These are phyloP conservation scores for Dolichopus griseipennis DNA, from an alignment of 2,888 invertebrate species.

Conservation along the genomic window DNA sequence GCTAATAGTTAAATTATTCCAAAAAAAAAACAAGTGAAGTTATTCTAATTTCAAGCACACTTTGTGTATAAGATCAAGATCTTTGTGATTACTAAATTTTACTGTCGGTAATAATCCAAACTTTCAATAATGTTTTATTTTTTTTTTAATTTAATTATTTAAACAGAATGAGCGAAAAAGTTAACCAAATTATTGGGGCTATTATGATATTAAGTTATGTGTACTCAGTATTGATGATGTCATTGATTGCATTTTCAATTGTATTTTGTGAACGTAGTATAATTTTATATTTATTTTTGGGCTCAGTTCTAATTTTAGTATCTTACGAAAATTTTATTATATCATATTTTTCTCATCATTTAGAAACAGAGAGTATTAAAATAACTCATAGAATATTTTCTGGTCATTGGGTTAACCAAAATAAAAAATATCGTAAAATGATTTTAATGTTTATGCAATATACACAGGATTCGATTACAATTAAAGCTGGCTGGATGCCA, in stretches of 20 bases:
- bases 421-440: background rate
- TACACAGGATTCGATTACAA: background rate
- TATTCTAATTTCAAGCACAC: too few relatives aligned
- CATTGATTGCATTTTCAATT: background rate
- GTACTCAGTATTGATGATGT: background rate
- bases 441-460: slow-evolving; percentile 2
- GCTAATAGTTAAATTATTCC: too few relatives aligned
- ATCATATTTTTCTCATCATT: background rate
- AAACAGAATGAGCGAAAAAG: background rate
- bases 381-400: background rate
- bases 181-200: background rate
- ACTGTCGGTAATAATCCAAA: too few relatives aligned
- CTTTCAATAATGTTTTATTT: background rate
- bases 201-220: background rate
- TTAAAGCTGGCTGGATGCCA: background rate
- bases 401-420: background rate
- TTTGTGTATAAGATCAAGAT: too few relatives aligned
- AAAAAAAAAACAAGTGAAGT: too few relatives aligned
- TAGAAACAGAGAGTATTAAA: background rate
- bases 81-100: too few relatives aligned
- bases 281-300: background rate
- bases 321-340: background rate
- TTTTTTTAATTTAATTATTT: background rate
- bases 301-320: background rate
- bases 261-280: background rate